Evolutionary conservation across 2,888 invertebrate species (phyloP).

Genomic region (Drosophila anomelani): DNA sequence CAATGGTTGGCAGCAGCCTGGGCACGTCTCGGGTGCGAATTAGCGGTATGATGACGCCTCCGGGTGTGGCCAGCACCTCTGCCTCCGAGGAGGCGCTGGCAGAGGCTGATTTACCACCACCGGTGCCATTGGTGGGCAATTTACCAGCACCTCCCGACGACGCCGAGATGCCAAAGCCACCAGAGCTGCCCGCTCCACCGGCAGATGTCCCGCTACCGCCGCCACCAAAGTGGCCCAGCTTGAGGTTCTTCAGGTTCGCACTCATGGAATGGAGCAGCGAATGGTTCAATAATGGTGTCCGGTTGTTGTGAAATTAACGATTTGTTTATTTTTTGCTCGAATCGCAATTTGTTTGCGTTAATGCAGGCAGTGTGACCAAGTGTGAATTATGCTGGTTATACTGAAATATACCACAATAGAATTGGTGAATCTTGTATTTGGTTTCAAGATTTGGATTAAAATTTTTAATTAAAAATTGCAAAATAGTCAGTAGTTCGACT

Average conservation of each 20-base stretch:
- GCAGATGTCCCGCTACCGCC: slow-evolving; percentile 33
- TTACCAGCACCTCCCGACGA: slow-evolving; percentile 54
- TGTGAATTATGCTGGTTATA: too few relatives aligned
- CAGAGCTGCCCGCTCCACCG: slow-evolving; percentile 11
- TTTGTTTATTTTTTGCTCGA: slow-evolving; percentile 16
- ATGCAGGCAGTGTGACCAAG: slow-evolving; percentile 2
- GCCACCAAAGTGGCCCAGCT: slow-evolving; percentile 62
- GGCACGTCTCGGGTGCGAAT: slow-evolving; percentile 90
- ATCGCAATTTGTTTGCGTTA: slow-evolving; percentile 29
- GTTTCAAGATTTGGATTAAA: neutral
- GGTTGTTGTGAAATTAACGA: slow-evolving; percentile 32
- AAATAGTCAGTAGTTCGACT: too few relatives aligned
- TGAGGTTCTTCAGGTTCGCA: slow-evolving; percentile 64
- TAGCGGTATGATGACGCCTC: slow-evolving; percentile 86
- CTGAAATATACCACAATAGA: neutral
- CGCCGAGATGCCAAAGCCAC: slow-evolving; percentile 28
- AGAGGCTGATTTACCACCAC: slow-evolving; percentile 44
- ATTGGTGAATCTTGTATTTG: neutral
- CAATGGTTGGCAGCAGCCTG: slow-evolving; percentile 88
- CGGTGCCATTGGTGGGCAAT: slow-evolving; percentile 55
- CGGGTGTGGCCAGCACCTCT: slow-evolving; percentile 50
- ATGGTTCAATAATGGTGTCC: slow-evolving; percentile 21
- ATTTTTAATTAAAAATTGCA: too few relatives aligned
- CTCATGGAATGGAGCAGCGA: slow-evolving; percentile 51
- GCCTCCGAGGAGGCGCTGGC: slow-evolving; percentile 33